phyloP scores from a whole-genome alignment of 2,888 invertebrate genomes.

The Apodemia mormo region DNA sequence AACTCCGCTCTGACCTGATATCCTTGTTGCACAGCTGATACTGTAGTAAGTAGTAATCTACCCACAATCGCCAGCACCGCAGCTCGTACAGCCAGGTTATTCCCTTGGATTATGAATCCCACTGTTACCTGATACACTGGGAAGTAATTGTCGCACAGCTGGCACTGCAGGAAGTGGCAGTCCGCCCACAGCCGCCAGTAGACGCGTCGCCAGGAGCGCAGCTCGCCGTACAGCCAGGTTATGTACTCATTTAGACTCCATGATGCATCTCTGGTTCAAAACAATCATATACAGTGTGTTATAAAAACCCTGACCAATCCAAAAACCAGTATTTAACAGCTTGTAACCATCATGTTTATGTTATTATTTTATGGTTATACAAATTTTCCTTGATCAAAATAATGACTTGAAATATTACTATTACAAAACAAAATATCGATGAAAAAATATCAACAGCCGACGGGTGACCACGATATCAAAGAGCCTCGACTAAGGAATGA shows the following conservation, averaged over 20 bases:
- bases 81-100: neutral
- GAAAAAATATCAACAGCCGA: no score
- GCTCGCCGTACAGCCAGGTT: conserved; percentile 86
- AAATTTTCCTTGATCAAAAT: no score
- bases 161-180: conserved; percentile 92
- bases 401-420: no score
- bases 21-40: conserved; percentile 90
- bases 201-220: conserved; percentile 94
- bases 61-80: conserved; percentile 91
- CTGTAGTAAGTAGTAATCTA: conserved; percentile 92
- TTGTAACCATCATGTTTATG: no score
- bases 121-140: conserved; percentile 79
- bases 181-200: conserved; percentile 98
- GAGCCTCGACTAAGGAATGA: no score
- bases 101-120: neutral
- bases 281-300: neutral
- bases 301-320: no score
- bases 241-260: conserved; percentile 94
- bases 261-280: conserved; percentile 81
- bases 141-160: conserved; percentile 85
- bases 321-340: no score
- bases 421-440: no score
- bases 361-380: no score
- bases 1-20: conserved; percentile 71
- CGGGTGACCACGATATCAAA: no score